phyloP scores from a whole-genome alignment of 53 echinoderm and acorn worm species.

The Arbacia lixula region DNA sequence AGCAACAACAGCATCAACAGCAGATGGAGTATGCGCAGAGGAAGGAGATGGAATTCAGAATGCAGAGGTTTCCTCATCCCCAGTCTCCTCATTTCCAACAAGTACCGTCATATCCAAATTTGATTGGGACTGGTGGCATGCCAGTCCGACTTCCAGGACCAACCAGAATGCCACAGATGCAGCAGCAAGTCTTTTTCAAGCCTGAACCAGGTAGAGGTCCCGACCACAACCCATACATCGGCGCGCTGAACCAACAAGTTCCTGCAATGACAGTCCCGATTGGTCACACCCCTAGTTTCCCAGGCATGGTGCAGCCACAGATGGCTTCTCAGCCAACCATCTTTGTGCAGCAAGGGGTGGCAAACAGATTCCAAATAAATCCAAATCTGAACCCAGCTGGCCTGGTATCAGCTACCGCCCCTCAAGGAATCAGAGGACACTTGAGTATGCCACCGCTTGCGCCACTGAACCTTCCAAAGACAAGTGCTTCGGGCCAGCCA shows the following conservation, averaged over 20 bases:
- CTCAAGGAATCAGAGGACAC: constrained; percentile 7
- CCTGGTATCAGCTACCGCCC: neutral
- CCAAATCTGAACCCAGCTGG: constrained; percentile 40
- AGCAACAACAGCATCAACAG: neutral
- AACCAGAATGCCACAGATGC: constrained; percentile 5
- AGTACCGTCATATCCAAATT: constrained; percentile 6
- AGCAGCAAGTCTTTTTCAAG: constrained; percentile 40
- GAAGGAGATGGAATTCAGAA: neutral
- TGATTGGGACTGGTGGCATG: neutral
- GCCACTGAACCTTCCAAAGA: neutral
- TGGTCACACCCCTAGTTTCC: constrained; percentile 24
- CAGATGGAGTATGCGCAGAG: neutral
- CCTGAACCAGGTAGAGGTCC: neutral
- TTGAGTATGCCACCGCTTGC: neutral
- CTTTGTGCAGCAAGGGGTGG: constrained; percentile 5
- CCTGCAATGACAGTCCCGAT: neutral
- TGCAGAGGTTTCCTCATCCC: constrained; percentile 32
- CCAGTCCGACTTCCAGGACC: constrained; percentile 8
- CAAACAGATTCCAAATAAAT: constrained; percentile 19
- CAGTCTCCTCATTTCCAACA: constrained; percentile 16
- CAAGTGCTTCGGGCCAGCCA: neutral
- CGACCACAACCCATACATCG: constrained; percentile 26
- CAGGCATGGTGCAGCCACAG: constrained; percentile 26
- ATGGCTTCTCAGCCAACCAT: constrained; percentile 11
- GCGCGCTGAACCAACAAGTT: constrained; percentile 10